Conservation (phyloP, 64 coral and sea anemone genomes). For the Porites lutea region DNA sequence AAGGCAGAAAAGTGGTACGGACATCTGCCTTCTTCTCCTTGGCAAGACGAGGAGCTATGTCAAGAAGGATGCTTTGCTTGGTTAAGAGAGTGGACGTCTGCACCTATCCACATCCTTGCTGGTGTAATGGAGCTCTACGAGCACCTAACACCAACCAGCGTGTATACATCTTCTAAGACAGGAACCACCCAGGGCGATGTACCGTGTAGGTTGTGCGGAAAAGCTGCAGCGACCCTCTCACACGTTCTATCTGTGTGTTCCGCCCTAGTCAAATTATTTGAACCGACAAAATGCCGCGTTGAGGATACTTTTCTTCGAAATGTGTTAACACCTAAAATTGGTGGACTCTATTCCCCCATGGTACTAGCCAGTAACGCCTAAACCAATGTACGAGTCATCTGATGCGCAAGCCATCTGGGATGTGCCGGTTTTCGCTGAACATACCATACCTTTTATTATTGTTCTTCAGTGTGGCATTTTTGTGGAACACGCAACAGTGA, state of each 20-base stretch:
- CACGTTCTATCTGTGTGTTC: constrained; percentile 18
- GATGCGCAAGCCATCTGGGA: constrained; percentile 9
- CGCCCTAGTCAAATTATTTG: constrained; percentile 25
- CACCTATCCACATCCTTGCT: neutral
- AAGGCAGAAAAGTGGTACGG: constrained; percentile 34
- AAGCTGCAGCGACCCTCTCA: neutral
- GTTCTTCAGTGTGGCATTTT: too few relatives aligned
- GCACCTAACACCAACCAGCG: neutral
- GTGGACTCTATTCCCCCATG: constrained; percentile 3
- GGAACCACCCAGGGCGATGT: neutral
- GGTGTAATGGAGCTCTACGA: constrained; percentile 25
- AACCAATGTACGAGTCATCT: too few relatives aligned
- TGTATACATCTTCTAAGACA: neutral
- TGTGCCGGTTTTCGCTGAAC: constrained; percentile 45
- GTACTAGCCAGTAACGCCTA: constrained; percentile 11
- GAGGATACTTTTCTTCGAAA: constrained; percentile 32
- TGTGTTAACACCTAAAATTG: neutral
- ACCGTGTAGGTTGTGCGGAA: constrained; percentile 25
- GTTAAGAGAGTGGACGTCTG: too few relatives aligned
- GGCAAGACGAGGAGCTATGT: neutral
- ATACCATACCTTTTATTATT: too few relatives aligned
- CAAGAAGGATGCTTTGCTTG: constrained; percentile 32
- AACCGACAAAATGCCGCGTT: neutral
- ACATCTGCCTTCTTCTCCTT: neutral
- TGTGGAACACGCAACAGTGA: too few relatives aligned